Evolutionary conservation across 2,888 invertebrate genomes (phyloP).

Genomic region (Gortyna flavago): DNA sequence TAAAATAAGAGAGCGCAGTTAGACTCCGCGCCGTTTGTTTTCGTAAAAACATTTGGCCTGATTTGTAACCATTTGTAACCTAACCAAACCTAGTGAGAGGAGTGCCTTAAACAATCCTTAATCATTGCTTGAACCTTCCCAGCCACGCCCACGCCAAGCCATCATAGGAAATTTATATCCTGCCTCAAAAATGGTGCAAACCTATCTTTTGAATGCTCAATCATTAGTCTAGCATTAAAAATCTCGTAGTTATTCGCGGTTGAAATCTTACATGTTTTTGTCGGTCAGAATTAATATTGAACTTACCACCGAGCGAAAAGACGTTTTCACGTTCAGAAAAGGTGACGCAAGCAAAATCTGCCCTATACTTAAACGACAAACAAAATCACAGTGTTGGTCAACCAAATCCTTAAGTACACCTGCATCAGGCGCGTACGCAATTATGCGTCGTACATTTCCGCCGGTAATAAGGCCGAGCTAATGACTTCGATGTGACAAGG

Average conservation of each 20-base stretch:
- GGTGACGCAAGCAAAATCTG: constrained; percentile 2
- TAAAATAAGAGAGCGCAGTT: not conserved
- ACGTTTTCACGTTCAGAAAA: not conserved
- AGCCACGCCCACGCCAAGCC: not conserved
- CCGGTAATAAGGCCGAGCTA: constrained; percentile 48
- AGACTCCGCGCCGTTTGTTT: not conserved
- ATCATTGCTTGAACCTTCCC: not conserved
- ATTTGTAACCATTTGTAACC: not conserved
- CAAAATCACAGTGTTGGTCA: constrained; percentile 30
- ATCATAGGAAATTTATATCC: not conserved
- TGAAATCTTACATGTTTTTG: not conserved
- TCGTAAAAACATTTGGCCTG: not conserved
- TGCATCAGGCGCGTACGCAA: constrained; percentile 22
- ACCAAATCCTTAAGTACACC: constrained; percentile 20
- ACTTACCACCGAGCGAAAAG: not conserved
- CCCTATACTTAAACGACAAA: constrained; percentile 12
- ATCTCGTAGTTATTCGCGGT: not conserved
- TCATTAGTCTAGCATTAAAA: not conserved
- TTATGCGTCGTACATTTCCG: constrained; percentile 45
- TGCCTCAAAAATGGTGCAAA: not conserved
- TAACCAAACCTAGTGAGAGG: not conserved
- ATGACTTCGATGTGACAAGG: constrained; percentile 55
- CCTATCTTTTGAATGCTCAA: not conserved
- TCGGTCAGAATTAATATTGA: not conserved
- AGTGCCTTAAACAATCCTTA: no score